Conservation (phyloP, 30 jellyfish, hydroid and myxozoan genomes). For the Aurelia sp. region DNA sequence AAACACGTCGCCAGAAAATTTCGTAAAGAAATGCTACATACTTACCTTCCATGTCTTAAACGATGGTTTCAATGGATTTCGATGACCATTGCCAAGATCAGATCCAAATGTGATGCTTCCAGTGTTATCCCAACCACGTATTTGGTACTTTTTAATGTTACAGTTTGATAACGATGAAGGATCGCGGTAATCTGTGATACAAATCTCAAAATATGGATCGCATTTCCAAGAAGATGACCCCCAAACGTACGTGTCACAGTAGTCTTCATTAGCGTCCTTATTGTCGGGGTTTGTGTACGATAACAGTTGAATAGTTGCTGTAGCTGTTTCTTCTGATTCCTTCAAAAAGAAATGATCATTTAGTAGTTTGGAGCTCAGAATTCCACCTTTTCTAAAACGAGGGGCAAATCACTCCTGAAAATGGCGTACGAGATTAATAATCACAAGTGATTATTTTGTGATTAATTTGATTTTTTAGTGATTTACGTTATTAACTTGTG, state of each 20-base stretch:
- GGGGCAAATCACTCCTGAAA: no score
- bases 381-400: no score
- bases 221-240: constrained; percentile 15
- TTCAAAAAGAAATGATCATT: background rate
- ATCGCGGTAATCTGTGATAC: constrained; percentile 17
- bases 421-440: no score
- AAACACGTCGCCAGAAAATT: no score
- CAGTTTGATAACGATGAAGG: constrained; percentile 37
- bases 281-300: constrained; percentile 19
- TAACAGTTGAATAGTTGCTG: constrained; percentile 1
- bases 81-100: background rate
- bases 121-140: constrained; percentile 11
- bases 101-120: constrained; percentile 11
- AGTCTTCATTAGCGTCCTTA: constrained; percentile 1
- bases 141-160: background rate
- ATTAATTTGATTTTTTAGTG: no score
- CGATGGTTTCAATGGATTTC: background rate
- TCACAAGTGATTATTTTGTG: no score
- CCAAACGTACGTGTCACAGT: constrained; percentile 11
- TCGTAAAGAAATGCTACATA: background rate
- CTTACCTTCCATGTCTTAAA: constrained; percentile 27
- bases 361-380: no score
- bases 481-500: no score
- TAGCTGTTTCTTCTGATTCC: constrained; percentile 38
- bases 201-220: constrained; percentile 45